Evolutionary conservation across 64 coral and sea anemone species (phyloP), one percentile per base, ranked within the genome.

Genomic region (Anthopleura sola): DNA sequence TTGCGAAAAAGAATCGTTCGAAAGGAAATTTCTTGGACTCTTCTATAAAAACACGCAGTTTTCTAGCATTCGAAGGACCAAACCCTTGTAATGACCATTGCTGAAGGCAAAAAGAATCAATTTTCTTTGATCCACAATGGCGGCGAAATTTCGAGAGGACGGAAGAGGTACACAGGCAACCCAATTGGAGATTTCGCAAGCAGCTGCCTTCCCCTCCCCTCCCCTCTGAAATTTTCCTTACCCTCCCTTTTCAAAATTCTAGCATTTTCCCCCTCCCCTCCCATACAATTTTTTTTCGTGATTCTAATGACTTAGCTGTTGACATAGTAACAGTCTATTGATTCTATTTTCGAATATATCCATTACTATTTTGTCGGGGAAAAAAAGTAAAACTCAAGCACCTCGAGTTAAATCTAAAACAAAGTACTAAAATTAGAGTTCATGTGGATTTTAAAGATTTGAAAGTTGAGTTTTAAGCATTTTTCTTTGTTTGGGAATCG

Each of bases 161-260:
- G 31, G 37, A 36, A 47, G 44, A 18, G 47, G 31, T 40, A 37
- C 76, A 79, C 76, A 79, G 76, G 76, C 1, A 44, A 23, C 76
- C 76, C 76, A 48, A 79, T 44, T 38, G 24, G 76, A 79, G 20
- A 4, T 23, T 79, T 38, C 1, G 44, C 76, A 79, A 53, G 1
- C 32, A 24, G 32, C 82, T 60, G 19, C 24, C 28, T 28, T 17
- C n/a, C 82, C 26, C 82, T 36, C 82, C 82, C 82, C 82, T 83
- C 82, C 82, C 44, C 38, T 55, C 2, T 17, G 12, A 6, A 8
- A 6, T 44, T 53, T 12, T 53, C 50, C 50, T 23, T 62, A 0
- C 58, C 58, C 24, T 62, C 58, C 58, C 58, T 23, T 26, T 23
- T 26, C 23, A 57, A 60, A 60, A 15, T 34, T 71, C 3, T 32